Evolutionary conservation across 2,888 invertebrate species (phyloP), one percentile per base, ranked within the genome.

Genomic region (Carterocephalus palaemon): DNA sequence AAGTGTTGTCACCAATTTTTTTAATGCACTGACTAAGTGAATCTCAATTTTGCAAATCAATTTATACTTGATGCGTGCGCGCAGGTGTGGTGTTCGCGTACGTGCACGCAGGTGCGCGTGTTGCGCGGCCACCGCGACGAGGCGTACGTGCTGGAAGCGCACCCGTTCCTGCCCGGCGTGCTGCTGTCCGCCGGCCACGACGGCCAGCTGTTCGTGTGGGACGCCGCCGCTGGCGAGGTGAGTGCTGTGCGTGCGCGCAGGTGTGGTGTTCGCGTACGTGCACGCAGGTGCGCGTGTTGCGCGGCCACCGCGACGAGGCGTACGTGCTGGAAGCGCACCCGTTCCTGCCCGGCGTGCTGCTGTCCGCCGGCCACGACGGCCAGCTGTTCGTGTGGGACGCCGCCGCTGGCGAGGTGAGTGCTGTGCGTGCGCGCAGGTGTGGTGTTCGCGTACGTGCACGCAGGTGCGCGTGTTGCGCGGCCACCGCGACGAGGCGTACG

Each of bases 311-410:
- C 41, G 97, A 97, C 77, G 98, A 97, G 77, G 92, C 96, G 1
- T 99, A 95, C 86, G 97, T 98, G n/a, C 81, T 99, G 40, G 97
- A 98, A 83, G 90, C 95, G 9, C 97, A 98, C 83, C 98, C 99
- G 0, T 95, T 85, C 89, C 92, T 63, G 81, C 88, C 92, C 20
- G 92, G 89, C 61, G 90, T 98, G 41, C 80, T 98, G 54, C 87
- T 98, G 29, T 97, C 96, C 37, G 98, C 97, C 17, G 98, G 98
- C 0, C 98, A 99, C 74, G 99, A 99, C 82, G 99, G 99, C 0
- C 92, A 95, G 67, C 89, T 96, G 33, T 91, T 94, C 59, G 89
- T 96, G 51, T 96, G 96, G 96, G 92, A 95, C 71, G 92, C 94
- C 32, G 40, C 1, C n/a, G n/a, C n/a, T n/a, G n/a, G n/a, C n/a